phyloP scores from a whole-genome alignment of 2,888 invertebrate genomes.

The Argyresthia albistria region DNA sequence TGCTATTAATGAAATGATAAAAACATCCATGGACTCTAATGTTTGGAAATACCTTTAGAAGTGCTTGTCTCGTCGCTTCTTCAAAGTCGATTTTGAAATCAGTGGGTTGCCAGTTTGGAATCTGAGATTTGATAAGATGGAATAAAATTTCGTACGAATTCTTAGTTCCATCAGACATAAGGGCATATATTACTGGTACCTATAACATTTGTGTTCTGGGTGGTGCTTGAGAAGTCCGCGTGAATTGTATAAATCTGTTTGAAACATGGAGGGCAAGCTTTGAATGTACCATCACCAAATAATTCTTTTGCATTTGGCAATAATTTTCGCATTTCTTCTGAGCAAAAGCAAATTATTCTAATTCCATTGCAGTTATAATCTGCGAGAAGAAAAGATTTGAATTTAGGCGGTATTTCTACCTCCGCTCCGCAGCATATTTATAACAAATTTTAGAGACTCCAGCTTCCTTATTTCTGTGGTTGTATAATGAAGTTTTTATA shows the following conservation, averaged over 20 bases:
- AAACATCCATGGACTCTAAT: neutral
- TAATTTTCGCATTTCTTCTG: neutral
- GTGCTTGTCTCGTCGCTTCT: neutral
- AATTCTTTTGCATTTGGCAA: neutral
- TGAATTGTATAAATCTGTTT: neutral
- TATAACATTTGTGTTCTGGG: neutral
- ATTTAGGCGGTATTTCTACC: neutral
- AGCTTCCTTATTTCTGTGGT: neutral
- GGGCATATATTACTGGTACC: neutral
- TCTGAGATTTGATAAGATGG: neutral
- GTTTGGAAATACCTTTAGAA: neutral
- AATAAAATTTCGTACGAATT: neutral
- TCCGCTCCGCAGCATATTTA: neutral
- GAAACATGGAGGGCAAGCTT: neutral
- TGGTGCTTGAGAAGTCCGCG: neutral
- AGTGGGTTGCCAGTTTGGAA: neutral
- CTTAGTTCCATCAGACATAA: neutral
- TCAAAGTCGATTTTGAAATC: neutral
- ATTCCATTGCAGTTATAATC: neutral
- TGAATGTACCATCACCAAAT: neutral
- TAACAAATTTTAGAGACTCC: neutral
- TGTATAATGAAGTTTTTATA: neutral
- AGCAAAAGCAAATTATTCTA: neutral
- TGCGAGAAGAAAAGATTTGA: neutral
- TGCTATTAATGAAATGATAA: neutral